Conservation (phyloP, 2,797 vertebrate species). For the Anisognathus igniventris region DNA sequence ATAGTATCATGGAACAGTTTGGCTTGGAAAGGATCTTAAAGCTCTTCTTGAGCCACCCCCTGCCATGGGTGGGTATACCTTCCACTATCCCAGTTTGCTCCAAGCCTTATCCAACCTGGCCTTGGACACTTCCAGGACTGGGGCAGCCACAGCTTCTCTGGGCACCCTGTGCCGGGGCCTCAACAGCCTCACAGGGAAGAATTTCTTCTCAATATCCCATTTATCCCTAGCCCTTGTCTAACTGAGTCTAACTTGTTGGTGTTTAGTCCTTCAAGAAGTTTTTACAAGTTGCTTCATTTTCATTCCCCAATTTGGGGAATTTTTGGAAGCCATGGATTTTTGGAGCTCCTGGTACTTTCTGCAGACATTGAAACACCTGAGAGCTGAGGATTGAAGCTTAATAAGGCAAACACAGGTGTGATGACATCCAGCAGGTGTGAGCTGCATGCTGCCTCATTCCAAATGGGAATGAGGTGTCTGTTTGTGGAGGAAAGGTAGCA, state of each 20-base stretch:
- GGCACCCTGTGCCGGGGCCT: neutral
- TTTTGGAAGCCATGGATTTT: neutral
- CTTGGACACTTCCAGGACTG: neutral
- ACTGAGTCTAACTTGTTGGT: neutral
- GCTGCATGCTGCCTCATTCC: neutral
- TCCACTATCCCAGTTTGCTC: neutral
- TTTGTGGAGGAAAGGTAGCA: neutral
- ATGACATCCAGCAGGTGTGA: neutral
- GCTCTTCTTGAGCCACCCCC: neutral
- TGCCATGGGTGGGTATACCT: neutral
- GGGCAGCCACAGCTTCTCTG: neutral
- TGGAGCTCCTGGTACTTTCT: neutral
- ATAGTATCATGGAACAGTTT: neutral
- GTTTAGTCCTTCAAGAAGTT: neutral
- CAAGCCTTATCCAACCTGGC: neutral
- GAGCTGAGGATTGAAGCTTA: neutral
- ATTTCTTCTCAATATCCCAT: neutral
- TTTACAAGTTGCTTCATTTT: neutral
- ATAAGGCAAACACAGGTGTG: neutral
- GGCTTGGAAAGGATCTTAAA: neutral
- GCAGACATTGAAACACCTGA: neutral
- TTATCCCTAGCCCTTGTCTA: neutral
- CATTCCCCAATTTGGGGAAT: neutral
- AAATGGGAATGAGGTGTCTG: neutral
- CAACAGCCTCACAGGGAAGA: neutral